A percentile compares a stretch with the other conserved stretches of the same genome.
Evolutionary conservation across 2,888 invertebrate genomes (phyloP).

Genomic region (Calameuta idolon): DNA sequence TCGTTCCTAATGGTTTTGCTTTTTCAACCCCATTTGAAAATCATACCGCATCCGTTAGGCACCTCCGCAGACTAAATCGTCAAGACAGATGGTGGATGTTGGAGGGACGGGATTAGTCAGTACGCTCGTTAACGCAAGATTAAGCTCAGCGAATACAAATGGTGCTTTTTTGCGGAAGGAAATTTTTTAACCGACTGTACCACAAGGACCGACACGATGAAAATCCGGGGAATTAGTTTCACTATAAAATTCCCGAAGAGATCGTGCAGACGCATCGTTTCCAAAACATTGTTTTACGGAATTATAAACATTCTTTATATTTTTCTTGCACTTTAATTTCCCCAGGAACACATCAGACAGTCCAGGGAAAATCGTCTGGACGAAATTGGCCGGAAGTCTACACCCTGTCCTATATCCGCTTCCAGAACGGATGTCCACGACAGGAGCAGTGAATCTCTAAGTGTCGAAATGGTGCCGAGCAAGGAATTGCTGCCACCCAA

Average conservation of each 20-base stretch:
- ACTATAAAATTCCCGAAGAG: not conserved
- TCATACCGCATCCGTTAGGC: not conserved
- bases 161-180: not conserved
- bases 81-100: not conserved
- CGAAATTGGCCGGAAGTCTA: conserved; percentile 70
- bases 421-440: conserved; percentile 54
- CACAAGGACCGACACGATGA: not conserved
- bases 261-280: not conserved
- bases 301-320: not conserved
- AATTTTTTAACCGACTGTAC: not conserved
- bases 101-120: not conserved
- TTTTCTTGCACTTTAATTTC: not conserved
- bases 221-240: not conserved
- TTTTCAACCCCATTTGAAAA: too few relatives aligned
- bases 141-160: not conserved
- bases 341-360: conserved; percentile 79
- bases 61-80: not conserved
- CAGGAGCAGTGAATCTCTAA: conserved; percentile 57
- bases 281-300: not conserved
- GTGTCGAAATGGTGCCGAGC: conserved; percentile 55
- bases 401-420: conserved; percentile 52
- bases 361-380: conserved; percentile 85
- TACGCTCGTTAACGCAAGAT: not conserved
- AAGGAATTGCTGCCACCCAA: conserved; percentile 54
- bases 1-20: not conserved